Percentiles rank a stretch among this genome's conserved stretches.
phyloP scores from a whole-genome alignment of 1,140 invertebrate species.

The Drosophila littoralis region DNA sequence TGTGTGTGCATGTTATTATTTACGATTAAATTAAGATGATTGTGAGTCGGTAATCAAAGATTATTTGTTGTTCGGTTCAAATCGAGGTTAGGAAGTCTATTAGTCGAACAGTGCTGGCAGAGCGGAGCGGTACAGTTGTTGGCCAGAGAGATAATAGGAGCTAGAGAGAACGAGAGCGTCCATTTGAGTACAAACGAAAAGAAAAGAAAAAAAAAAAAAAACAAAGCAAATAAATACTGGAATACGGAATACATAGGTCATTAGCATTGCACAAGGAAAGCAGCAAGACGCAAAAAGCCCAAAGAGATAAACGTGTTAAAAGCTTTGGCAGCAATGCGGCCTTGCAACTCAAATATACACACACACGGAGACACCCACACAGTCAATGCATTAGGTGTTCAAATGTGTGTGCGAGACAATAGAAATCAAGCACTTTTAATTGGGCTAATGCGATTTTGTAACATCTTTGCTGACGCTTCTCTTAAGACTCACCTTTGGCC shows the following conservation, averaged over 20 bases:
- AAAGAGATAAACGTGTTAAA: slow-evolving; percentile 34
- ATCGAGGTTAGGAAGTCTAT: slow-evolving; percentile 68
- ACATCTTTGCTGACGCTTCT: slow-evolving; percentile 9
- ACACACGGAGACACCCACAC: slow-evolving; percentile 27
- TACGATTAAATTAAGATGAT: slow-evolving; percentile 78
- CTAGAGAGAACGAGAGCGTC: slow-evolving; percentile 12
- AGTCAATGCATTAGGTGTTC: background rate
- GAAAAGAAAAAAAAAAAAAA: slow-evolving; percentile 15
- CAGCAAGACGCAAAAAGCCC: slow-evolving; percentile 33
- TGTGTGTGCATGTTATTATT: slow-evolving; percentile 50
- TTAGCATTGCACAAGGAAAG: slow-evolving; percentile 49
- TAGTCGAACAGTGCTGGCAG: slow-evolving; percentile 3
- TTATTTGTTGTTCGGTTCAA: slow-evolving; percentile 79
- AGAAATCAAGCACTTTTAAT: slow-evolving; percentile 10
- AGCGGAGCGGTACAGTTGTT: slow-evolving; percentile 60
- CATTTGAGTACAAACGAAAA: slow-evolving; percentile 9
- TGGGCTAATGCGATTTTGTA: slow-evolving; percentile 13
- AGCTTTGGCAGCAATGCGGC: slow-evolving; percentile 23
- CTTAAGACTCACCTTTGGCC: slow-evolving; percentile 46
- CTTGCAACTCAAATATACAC: slow-evolving; percentile 22
- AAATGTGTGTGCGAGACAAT: slow-evolving; percentile 14
- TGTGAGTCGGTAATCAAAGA: slow-evolving; percentile 74
- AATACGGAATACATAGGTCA: slow-evolving; percentile 39
- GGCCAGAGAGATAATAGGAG: slow-evolving; percentile 15
- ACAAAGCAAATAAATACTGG: slow-evolving; percentile 37